Percentiles rank a stretch among this genome's conserved stretches.
Evolutionary conservation across 2,113 vertebrate species (phyloP).

Genomic region (Tupaia tana): DNA sequence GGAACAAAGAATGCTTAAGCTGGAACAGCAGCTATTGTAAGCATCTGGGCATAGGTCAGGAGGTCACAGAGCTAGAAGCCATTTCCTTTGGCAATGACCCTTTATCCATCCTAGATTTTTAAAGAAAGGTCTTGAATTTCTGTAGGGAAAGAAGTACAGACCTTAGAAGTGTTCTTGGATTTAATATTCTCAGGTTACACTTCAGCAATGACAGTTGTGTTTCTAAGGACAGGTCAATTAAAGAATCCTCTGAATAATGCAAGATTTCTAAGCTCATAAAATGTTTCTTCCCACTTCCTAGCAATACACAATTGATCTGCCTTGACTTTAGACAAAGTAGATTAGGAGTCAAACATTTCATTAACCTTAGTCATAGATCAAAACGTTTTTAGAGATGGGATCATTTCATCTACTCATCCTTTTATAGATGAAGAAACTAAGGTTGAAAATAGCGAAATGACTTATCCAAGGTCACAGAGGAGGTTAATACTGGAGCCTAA

Average conservation of each 20-base stretch:
- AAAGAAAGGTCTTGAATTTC: conserved; percentile 44
- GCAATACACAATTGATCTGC: conserved; percentile 44
- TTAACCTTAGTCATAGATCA: conserved; percentile 42
- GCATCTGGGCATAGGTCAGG: neutral
- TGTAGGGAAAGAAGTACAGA: conserved; percentile 36
- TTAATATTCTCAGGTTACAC: conserved; percentile 58
- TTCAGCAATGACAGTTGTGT: conserved; percentile 17
- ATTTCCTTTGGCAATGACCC: conserved; percentile 15
- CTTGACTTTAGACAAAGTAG: neutral
- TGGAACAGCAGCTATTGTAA: conserved; percentile 27
- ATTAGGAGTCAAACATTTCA: conserved; percentile 53
- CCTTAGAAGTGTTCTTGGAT: conserved; percentile 25
- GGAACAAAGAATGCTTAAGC: neutral
- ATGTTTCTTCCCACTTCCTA: conserved; percentile 48
- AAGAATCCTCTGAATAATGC: conserved; percentile 68
- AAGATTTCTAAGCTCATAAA: conserved; percentile 67
- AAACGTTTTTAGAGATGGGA: conserved; percentile 58
- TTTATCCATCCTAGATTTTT: conserved; percentile 1
- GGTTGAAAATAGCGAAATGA: conserved; percentile 16
- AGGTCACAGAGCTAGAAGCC: neutral
- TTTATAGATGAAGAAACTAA: conserved; percentile 39
- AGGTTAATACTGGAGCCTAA: neutral
- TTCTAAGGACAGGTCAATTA: conserved; percentile 62
- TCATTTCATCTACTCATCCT: conserved; percentile 37
- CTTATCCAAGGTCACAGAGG: conserved; percentile 40